Evolutionary conservation across 2,797 vertebrate genomes (phyloP).

Genomic region (Phaenicophaeus curvirostris): DNA sequence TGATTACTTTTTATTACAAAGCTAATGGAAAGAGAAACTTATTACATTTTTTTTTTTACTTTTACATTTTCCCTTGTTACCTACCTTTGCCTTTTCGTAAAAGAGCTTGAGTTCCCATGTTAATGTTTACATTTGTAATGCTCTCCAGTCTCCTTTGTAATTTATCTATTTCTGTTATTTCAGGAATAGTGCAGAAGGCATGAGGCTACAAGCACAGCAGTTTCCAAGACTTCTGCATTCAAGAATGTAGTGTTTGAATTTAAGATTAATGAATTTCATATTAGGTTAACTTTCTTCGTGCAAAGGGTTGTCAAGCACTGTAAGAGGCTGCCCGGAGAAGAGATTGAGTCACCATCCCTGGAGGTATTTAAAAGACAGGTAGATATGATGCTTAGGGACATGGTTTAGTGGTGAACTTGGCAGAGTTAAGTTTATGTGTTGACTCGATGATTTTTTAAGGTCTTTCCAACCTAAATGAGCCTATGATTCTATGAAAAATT

Average conservation of each 20-base stretch:
- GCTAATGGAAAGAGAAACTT: background rate
- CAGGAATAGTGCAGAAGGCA: background rate
- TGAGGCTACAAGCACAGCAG: background rate
- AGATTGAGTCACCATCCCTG: too few species aligned
- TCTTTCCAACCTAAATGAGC: too few species aligned
- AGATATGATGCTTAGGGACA: too few species aligned
- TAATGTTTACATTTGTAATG: background rate
- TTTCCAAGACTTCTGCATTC: background rate
- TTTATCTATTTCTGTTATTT: background rate
- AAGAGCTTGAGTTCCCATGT: background rate
- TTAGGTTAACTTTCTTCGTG: background rate
- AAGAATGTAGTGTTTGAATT: background rate
- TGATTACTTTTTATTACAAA: background rate
- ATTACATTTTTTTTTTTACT: background rate
- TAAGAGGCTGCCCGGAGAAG: background rate
- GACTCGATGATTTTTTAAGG: too few species aligned
- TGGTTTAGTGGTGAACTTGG: too few species aligned
- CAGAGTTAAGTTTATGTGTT: too few species aligned
- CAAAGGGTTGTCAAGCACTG: background rate
- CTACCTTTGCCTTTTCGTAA: background rate
- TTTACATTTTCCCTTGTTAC: background rate
- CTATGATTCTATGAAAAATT: background rate
- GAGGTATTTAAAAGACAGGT: too few species aligned
- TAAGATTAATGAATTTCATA: background rate
- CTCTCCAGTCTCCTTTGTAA: background rate